Conservation (phyloP, 2,113 vertebrate species). For the Aspidoscelis tigris region DNA sequence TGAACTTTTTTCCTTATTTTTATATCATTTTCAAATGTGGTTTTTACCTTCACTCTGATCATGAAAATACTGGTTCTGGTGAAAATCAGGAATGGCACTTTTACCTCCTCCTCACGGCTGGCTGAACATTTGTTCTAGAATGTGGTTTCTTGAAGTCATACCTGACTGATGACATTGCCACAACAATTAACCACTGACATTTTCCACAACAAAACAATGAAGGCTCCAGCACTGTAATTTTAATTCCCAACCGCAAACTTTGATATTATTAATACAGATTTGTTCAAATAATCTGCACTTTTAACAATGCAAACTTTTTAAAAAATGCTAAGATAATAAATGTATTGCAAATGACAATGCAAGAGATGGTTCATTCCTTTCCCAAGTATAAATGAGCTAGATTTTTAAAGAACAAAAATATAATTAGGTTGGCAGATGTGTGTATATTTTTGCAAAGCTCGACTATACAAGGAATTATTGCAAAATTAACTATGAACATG, state of each 20-base stretch:
- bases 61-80: constrained; percentile 56
- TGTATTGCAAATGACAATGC: constrained; percentile 63
- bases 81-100: constrained; percentile 49
- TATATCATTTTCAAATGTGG: constrained; percentile 80
- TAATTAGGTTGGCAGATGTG: constrained; percentile 52
- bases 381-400: constrained; percentile 43
- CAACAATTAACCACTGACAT: constrained; percentile 30
- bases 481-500: neutral
- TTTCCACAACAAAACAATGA: constrained; percentile 17
- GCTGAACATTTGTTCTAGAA: constrained; percentile 37
- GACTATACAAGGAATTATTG: constrained; percentile 41
- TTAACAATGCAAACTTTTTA: constrained; percentile 29
- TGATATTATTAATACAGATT: constrained; percentile 19
- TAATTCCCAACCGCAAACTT: neutral
- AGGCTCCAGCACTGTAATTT: constrained; percentile 30
- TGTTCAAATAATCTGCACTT: constrained; percentile 18
- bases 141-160: constrained; percentile 46
- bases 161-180: constrained; percentile 27
- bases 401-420: constrained; percentile 40
- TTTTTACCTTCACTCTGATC: constrained; percentile 76
- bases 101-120: constrained; percentile 13
- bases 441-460: constrained; percentile 53
- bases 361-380: constrained; percentile 41
- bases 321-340: constrained; percentile 44
- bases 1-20: constrained; percentile 81